A percentile compares a stretch with the other conserved stretches of the same genome.
Evolutionary conservation across 2,113 vertebrate genomes (phyloP).

Genomic region (Elachura formosa): DNA sequence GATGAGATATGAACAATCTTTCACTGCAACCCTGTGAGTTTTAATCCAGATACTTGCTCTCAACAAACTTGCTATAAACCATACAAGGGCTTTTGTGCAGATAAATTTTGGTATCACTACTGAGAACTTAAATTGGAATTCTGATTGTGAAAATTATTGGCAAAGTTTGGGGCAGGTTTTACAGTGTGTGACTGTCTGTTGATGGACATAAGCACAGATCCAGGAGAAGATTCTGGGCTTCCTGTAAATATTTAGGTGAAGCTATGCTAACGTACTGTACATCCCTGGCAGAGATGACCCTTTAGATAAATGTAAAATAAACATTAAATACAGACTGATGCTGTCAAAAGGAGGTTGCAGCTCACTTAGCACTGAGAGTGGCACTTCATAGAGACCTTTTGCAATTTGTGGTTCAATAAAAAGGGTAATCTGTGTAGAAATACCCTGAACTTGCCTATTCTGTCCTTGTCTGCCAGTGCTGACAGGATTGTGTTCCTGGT

Average conservation of each 20-base stretch:
- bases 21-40: neutral
- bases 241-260: neutral
- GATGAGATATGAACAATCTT: neutral
- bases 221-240: neutral
- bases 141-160: neutral
- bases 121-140: neutral
- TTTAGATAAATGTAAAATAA: neutral
- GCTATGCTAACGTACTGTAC: neutral
- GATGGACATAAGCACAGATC: neutral
- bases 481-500: constrained; percentile 41
- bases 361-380: neutral
- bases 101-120: neutral
- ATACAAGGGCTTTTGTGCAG: neutral
- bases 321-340: neutral
- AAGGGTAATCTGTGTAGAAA: neutral
- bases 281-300: neutral
- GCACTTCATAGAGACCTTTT: neutral
- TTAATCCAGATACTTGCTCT: neutral
- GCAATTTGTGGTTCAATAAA: constrained; percentile 38
- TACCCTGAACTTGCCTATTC: constrained; percentile 20
- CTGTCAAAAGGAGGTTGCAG: neutral
- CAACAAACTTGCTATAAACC: neutral
- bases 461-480: constrained; percentile 44
- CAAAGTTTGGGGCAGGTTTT: neutral
- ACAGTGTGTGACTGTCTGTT: neutral